Evolutionary conservation across 2,113 vertebrate genomes (phyloP).

Genomic region (Sitta europaea): DNA sequence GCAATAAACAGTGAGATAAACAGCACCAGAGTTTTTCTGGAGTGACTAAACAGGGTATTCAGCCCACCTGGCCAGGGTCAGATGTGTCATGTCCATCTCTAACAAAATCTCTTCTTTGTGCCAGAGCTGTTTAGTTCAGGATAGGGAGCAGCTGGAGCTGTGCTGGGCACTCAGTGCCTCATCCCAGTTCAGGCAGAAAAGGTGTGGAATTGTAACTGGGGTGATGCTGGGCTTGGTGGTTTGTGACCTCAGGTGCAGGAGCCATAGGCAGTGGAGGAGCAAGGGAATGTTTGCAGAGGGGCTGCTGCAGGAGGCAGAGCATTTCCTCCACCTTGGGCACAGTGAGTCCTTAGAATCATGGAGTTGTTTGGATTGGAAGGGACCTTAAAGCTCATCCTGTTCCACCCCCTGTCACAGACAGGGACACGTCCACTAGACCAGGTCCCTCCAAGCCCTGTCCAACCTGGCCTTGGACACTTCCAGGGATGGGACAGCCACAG

Average conservation of each 20-base stretch:
- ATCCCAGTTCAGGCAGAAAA: neutral
- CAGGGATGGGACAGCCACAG: neutral
- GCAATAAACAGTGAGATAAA: neutral
- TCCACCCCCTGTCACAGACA: neutral
- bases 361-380: neutral
- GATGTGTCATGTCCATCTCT: neutral
- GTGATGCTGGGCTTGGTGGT: neutral
- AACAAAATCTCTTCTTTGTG: neutral
- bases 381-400: neutral
- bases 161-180: neutral
- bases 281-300: constrained; percentile 70
- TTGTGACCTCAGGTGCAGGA: constrained; percentile 20
- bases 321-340: constrained; percentile 70
- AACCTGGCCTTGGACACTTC: neutral
- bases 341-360: constrained; percentile 37
- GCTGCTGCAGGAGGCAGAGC: constrained; percentile 78
- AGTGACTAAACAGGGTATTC: neutral
- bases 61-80: neutral
- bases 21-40: neutral
- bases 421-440: neutral
- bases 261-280: constrained; percentile 29
- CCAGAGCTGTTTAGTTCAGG: neutral
- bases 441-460: neutral
- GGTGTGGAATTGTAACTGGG: neutral
- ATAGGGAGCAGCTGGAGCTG: neutral